Evolutionary conservation across 2,888 invertebrate genomes (phyloP).

Genomic region (Plagodis pulveraria): DNA sequence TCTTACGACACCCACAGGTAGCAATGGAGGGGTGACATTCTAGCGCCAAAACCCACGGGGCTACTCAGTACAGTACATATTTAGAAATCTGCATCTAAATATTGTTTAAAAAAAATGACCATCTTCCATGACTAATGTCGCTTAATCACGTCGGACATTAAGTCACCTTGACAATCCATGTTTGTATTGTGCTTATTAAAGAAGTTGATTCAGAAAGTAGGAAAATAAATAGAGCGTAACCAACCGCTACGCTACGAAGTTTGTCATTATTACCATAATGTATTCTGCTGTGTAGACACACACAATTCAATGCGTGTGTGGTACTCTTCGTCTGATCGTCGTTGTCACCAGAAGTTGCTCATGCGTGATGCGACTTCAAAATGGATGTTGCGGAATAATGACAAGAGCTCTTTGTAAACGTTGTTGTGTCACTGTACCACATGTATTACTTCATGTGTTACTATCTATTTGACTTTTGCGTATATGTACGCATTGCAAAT

Average conservation of each 20-base stretch:
- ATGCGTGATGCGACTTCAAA: slow-evolving; percentile 44
- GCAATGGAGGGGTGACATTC: too few relatives aligned
- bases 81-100: too few relatives aligned
- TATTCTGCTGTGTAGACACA: slow-evolving; percentile 12
- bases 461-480: slow-evolving; percentile 32
- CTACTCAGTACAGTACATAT: too few relatives aligned
- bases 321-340: slow-evolving; percentile 36
- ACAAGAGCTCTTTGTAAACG: slow-evolving; percentile 35
- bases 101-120: too few relatives aligned
- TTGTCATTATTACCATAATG: slow-evolving; percentile 22
- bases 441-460: slow-evolving; percentile 35
- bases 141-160: slow-evolving; percentile 1
- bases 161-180: slow-evolving; percentile 11
- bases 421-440: slow-evolving; percentile 31
- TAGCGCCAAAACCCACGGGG: too few relatives aligned
- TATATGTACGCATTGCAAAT: slow-evolving; percentile 25
- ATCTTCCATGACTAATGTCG: background rate
- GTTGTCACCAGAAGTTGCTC: slow-evolving; percentile 18
- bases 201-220: slow-evolving; percentile 22
- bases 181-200: slow-evolving; percentile 25
- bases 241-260: slow-evolving; percentile 25
- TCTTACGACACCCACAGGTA: too few relatives aligned
- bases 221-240: slow-evolving; percentile 28
- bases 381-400: slow-evolving; percentile 41
- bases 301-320: too few relatives aligned